Evolutionary conservation across 2,888 invertebrate genomes (phyloP), one percentile per base, ranked within the genome.

Genomic region (Steinernema scapterisci): DNA sequence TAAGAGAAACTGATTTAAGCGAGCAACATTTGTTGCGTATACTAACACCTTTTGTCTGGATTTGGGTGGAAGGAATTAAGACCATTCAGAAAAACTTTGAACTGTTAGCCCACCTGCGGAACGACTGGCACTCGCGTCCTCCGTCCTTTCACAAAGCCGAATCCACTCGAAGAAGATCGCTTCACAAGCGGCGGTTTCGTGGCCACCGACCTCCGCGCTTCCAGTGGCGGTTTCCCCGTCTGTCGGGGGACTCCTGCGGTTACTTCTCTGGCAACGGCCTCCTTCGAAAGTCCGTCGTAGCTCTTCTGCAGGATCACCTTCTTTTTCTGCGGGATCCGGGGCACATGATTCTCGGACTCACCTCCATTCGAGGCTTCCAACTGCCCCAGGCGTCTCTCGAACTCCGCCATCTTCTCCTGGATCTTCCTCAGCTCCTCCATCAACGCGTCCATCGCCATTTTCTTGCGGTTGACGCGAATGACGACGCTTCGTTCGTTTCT

Each of bases 221-320:
- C 54, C 21, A 54, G 23, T 11, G 54, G 54, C 21, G 21, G 7
- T 23, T 54, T 19, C 54, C 3, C 25, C 23, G 21, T 23, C 38
- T 38, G 38, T 3, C 38, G 38, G 3, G 25, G 54, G 5, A 19
- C 13, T 16, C 19, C 48, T 2, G 48, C 48, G 19, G 48, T 48
- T 16, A 63, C 63, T 16, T 25, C 31, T 3, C 27, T 25, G 16
- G 63, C 13, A 6, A 63, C 31, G 31, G 27, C 31, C 19, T 63
- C 63, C 16, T 27, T 27, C 31, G 63, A 25, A 3, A 16, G 25
- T 16, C 63, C 63, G 31, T 63, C 63, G 63, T 63, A 63, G 38
- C 63, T 63, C 63, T 63, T 63, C 63, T 63, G 63, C 31, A 63
- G 31, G 19, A 63, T 31, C 31, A 63, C 63, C 63, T 27, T 31